These are phyloP conservation scores for Camponotus floridanus DNA, from an alignment of 1,140 invertebrate genomes.

Conservation along the genomic window DNA sequence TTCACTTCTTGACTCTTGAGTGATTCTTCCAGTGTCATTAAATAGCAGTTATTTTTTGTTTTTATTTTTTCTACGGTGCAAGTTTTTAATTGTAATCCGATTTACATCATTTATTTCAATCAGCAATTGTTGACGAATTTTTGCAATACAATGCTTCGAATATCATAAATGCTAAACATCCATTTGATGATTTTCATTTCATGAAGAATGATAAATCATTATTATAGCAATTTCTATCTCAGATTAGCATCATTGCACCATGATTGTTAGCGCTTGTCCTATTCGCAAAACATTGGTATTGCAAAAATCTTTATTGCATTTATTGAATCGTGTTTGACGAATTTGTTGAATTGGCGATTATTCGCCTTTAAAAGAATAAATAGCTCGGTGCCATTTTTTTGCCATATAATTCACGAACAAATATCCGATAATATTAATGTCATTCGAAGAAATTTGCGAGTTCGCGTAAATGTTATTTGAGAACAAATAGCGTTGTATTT, in stretches of 20 bases:
- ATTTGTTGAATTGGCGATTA: slow-evolving; percentile 29
- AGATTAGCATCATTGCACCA: slow-evolving; percentile 1
- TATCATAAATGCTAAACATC: not conserved
- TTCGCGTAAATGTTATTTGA: slow-evolving; percentile 26
- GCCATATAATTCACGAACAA: slow-evolving; percentile 47
- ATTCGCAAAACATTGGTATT: slow-evolving; percentile 13
- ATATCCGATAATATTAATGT: slow-evolving; percentile 26
- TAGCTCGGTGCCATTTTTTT: slow-evolving; percentile 50
- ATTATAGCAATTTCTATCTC: not conserved
- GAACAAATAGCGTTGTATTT: slow-evolving; percentile 30
- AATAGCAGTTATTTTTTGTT: not conserved
- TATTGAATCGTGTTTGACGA: slow-evolving; percentile 26
- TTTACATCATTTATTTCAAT: not conserved
- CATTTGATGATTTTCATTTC: not conserved
- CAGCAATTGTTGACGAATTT: slow-evolving; percentile 27
- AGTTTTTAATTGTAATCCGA: slow-evolving; percentile 21
- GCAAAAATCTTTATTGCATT: slow-evolving; percentile 43
- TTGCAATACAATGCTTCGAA: slow-evolving; percentile 26
- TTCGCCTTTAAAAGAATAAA: slow-evolving; percentile 39
- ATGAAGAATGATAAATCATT: not conserved
- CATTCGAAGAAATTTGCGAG: slow-evolving; percentile 19
- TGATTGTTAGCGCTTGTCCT: slow-evolving; percentile 13
- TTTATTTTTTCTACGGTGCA: not conserved
- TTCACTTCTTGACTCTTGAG: not conserved
- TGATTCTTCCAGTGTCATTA: not conserved